Evolutionary conservation across 2,797 vertebrate species (phyloP).

Genomic region (Xenops minutus): DNA sequence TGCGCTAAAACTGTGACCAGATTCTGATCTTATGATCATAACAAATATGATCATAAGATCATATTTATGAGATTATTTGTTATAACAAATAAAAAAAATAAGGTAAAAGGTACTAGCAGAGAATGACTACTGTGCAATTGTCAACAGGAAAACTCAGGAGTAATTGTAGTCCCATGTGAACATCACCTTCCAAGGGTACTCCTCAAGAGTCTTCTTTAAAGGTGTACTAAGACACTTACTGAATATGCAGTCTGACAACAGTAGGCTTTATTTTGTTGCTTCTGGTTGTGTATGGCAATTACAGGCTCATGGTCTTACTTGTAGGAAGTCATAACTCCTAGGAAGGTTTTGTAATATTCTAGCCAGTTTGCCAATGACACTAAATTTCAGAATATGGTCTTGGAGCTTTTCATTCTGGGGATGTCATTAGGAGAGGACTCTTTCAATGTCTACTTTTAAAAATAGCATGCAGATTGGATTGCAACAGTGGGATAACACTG

Average conservation of each 20-base stretch:
- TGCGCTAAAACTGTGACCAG: not conserved
- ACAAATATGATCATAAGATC: too few relatives aligned
- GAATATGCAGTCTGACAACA: not conserved
- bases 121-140: not conserved
- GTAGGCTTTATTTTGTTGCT: not conserved
- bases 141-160: not conserved
- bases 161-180: not conserved
- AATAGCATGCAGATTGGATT: rapidly evolving
- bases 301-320: not conserved
- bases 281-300: not conserved
- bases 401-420: not conserved
- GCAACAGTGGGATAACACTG: not conserved
- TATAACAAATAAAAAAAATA: not conserved
- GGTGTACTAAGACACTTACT: not conserved
- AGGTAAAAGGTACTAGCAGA: not conserved
- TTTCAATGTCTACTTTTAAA: not conserved
- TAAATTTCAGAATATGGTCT: not conserved
- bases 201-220: not conserved
- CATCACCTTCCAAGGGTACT: not conserved
- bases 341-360: not conserved
- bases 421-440: not conserved
- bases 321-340: not conserved
- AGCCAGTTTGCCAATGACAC: not conserved
- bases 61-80: too few relatives aligned
- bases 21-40: not conserved